phyloP scores from a whole-genome alignment of 2,888 invertebrate genomes.

The Herminia tarsipennalis region DNA sequence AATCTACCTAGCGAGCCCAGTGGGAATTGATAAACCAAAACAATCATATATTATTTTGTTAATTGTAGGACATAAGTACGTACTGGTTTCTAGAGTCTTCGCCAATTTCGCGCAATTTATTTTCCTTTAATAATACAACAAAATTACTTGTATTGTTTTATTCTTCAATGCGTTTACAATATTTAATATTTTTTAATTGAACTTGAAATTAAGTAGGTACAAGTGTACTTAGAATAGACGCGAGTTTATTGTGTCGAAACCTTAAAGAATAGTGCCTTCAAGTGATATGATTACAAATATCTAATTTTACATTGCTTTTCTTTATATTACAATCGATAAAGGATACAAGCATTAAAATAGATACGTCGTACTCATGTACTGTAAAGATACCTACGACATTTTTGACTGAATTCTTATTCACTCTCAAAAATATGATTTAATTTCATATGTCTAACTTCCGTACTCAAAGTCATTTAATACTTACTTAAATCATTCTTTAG shows the following conservation, averaged over 20 bases:
- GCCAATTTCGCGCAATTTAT: too few species aligned
- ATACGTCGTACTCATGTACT: background rate
- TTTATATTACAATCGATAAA: constrained; percentile 36
- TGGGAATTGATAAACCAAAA: too few species aligned
- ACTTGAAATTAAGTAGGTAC: constrained; percentile 64
- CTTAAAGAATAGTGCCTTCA: constrained; percentile 66
- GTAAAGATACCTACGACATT: background rate
- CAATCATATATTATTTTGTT: too few species aligned
- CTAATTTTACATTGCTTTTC: constrained; percentile 46
- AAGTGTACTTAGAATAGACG: constrained; percentile 67
- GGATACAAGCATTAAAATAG: constrained; percentile 24
- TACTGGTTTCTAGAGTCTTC: too few species aligned
- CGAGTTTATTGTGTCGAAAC: constrained; percentile 58
- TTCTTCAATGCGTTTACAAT: constrained; percentile 73
- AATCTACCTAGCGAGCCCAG: too few species aligned
- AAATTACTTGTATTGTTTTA: constrained; percentile 66
- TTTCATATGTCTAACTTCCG: too few species aligned
- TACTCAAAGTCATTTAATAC: too few species aligned
- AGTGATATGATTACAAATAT: constrained; percentile 67
- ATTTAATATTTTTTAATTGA: constrained; percentile 65
- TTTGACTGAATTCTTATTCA: background rate
- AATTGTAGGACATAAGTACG: too few species aligned
- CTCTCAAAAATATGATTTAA: too few species aligned
- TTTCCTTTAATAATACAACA: constrained; percentile 44
- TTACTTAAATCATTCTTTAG: too few species aligned